These are phyloP conservation scores for Cnemophilus loriae DNA, from an alignment of 2,113 vertebrate species.

Conservation along the genomic window DNA sequence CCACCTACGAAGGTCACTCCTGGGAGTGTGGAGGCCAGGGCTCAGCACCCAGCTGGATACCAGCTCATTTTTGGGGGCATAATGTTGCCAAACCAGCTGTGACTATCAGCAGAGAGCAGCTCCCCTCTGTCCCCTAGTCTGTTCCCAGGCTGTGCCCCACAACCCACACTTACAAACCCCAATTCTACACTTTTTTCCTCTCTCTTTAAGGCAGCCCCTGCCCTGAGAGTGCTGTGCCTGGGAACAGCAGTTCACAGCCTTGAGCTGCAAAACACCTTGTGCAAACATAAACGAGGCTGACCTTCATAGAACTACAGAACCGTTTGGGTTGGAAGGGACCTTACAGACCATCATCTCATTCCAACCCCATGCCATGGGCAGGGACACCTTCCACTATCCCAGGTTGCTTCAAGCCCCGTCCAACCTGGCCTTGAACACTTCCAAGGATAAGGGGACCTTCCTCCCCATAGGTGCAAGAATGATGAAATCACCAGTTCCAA, in stretches of 20 bases:
- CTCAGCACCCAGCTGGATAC: background rate
- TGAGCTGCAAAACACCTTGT: background rate
- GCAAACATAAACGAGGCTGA: background rate
- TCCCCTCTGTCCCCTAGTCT: background rate
- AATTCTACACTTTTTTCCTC: background rate
- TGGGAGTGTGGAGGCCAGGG: fast-evolving
- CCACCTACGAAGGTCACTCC: background rate
- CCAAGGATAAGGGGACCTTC: background rate
- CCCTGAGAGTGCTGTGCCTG: background rate
- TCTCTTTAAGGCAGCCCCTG: background rate
- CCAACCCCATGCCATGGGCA: background rate
- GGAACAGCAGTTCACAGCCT: background rate
- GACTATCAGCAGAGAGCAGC: background rate
- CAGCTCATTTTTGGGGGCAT: background rate
- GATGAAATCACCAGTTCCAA: background rate
- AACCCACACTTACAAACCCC: background rate
- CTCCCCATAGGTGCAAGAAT: background rate
- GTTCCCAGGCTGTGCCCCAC: background rate
- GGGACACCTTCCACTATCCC: background rate
- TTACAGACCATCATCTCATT: background rate
- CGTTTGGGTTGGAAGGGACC: background rate
- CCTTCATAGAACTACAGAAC: background rate
- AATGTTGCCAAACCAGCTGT: background rate
- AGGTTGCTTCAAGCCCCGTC: background rate
- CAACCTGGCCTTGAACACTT: background rate